Base-by-base conservation (phyloP, 2,797 vertebrate species). In the Sebastes kiyomatsui region DNA sequence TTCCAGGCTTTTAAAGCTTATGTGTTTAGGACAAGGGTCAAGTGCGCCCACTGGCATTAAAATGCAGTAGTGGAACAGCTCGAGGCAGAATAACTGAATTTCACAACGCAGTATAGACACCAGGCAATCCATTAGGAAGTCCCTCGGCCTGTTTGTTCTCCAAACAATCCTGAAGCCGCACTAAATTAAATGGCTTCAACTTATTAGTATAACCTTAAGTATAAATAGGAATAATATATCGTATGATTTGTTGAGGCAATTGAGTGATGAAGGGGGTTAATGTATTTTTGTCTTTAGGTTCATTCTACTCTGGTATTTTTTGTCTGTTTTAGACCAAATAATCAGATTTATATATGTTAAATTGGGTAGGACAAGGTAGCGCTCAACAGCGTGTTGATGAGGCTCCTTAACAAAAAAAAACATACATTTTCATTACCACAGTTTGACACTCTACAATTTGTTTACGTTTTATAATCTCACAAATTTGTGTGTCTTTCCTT, bases 51-150 rank as follows among this genome's bases (percentile, higher is more conserved):
- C 30, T 56, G 70, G 84, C 66, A 84, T 83, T 77, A 76, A 87
- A 87, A 83, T 76, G 72, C 68, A 80, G 66, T 16, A 74, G 54
- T 30, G 46, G 67, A 86, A 74, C 85, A 71, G 81, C 79, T 85
- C 67, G 80, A 81, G 25, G 69, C 77, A 72, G 22, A 83, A 89
- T 69, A 72, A 67, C 22, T 74, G 33, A 35, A 56, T 56, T 79
- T 69, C 16, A 78, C 27, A 58, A 54, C 32, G 71, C 28, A 55
- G 32, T 18, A 52, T 4, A 58, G 69, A 70, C 69, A 70, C 14
- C 62, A 65, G 62, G 49, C 62, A n/a, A 70, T 80, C 54, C 54
- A 72, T 82, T 83, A 79, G 62, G 16, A 67, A 25, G 25, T 42
- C 65, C 52, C 49, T 83, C 18, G 1, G 25, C 60, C 18, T 76